Evolutionary conservation across 1,140 invertebrate species (phyloP), one percentile per base, ranked within the genome.

Genomic region (Trichoplusia ni): DNA sequence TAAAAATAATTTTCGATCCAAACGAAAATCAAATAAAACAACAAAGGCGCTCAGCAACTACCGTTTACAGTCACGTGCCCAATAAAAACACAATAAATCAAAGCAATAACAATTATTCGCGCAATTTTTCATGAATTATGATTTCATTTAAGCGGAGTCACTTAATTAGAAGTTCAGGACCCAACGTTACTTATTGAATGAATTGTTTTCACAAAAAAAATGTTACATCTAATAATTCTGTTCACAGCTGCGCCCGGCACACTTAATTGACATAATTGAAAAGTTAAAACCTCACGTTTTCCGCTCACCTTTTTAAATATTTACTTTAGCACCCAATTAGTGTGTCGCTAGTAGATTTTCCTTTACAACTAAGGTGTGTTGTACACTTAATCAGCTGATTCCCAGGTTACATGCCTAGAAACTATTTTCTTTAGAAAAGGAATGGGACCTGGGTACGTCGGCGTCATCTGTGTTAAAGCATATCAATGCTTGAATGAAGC

Each of bases 241-340:
- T 60, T 40, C 42, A n/a, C 74, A 74, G 67, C 67, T 68, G 65
- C 51, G 63, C 64, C 46, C 42, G 64, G 63, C 71, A 67, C 64
- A 77, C 67, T 71, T 83, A 83, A 84, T 87, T 81, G 73, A 81
- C 72, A 73, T 80, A 81, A 81, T 84, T 84, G 77, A 75, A 85
- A 84, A 83, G 73, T 81, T 74, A 75, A 81, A 81, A 79, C 77
- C 72, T 77, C 72, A 78, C 75, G 73, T 81, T 80, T 72, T 38
- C 49, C 73, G 73, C 74, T 74, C 69, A 68, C 81, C 81, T 82
- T 84, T 83, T 83, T 82, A 86, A 87, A 87, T 83, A 85, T 84
- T 87, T 84, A 83, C 72, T 70, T 81, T 79, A 73, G 70, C 79
- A 83, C 81, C 82, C 83, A 86, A 86, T 87, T 88, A 88, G 78